phyloP scores from a whole-genome alignment of 2,797 vertebrate genomes.

The Lerista edwardsae region DNA sequence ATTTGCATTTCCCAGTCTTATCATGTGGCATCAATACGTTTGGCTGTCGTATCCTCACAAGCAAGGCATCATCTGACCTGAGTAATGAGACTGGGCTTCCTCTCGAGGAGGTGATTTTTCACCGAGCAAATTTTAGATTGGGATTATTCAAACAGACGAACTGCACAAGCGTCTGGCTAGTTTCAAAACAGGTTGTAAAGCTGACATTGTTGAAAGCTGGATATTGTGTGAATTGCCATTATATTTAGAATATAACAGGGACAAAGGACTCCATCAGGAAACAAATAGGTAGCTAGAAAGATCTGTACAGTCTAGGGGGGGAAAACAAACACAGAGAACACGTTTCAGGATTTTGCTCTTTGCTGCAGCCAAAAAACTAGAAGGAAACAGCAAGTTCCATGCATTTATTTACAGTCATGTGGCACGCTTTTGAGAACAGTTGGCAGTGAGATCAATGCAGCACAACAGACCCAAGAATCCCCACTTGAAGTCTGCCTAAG shows the following conservation, averaged over 20 bases:
- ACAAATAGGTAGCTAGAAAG: background rate
- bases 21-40: background rate
- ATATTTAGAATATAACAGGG: background rate
- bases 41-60: background rate
- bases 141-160: background rate
- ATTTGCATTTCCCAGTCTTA: too few relatives aligned
- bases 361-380: background rate
- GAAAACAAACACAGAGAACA: background rate
- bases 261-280: background rate
- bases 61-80: background rate
- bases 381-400: background rate
- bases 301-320: background rate
- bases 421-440: background rate
- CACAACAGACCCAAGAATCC: background rate
- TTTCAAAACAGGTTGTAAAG: background rate
- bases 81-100: too few relatives aligned
- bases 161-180: background rate
- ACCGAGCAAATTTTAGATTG: background rate
- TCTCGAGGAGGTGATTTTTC: background rate
- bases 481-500: background rate
- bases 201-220: too few relatives aligned
- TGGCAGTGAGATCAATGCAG: background rate
- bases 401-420: constrained; percentile 11
- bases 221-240: background rate
- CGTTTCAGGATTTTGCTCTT: background rate